Evolutionary conservation across 2,888 invertebrate genomes (phyloP).

Genomic region (Ceramica pisi): DNA sequence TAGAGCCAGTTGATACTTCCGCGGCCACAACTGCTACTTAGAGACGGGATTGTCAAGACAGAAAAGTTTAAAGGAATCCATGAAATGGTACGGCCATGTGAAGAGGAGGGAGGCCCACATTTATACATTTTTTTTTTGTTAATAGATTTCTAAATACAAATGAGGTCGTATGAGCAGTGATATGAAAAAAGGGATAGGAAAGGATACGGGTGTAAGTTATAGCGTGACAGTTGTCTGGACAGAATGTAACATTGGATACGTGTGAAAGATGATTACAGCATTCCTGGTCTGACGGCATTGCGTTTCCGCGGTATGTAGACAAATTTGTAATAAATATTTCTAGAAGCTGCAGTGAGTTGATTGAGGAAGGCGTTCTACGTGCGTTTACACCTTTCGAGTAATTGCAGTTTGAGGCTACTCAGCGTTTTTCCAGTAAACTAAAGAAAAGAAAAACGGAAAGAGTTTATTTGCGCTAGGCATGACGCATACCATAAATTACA

Average conservation of each 20-base stretch:
- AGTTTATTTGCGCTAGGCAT: no score
- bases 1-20: neutral
- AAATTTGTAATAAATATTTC: conserved; percentile 44
- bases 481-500: no score
- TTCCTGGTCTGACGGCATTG: neutral
- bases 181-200: neutral
- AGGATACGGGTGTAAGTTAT: neutral
- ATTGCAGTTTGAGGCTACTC: neutral
- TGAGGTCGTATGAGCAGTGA: neutral
- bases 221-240: neutral
- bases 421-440: neutral
- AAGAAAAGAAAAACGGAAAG: no score
- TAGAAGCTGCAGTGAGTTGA: conserved; percentile 37
- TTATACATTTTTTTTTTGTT: no score
- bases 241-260: neutral
- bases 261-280: no score
- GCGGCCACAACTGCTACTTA: neutral
- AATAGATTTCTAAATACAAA: no score
- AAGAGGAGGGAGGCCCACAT: no score
- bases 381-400: neutral
- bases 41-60: neutral
- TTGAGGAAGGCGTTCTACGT: conserved; percentile 26
- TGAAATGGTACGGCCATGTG: no score
- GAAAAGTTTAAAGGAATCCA: neutral
- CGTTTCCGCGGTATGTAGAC: neutral